These are phyloP conservation scores for Leptodactylus fallax DNA, from an alignment of 2,797 vertebrate species.

Conservation along the genomic window DNA sequence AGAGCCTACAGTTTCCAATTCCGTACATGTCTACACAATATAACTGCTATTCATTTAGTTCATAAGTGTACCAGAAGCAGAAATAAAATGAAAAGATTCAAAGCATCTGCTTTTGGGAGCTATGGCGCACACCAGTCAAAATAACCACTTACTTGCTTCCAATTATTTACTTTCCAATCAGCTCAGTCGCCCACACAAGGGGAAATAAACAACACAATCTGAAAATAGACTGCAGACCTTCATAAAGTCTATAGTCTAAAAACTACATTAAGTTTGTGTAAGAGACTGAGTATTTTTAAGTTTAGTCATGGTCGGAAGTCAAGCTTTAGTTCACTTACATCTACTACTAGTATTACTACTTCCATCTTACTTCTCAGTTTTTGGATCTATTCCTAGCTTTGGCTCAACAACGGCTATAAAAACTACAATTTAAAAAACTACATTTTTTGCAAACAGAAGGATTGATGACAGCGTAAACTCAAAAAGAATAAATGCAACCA, in stretches of 20 bases:
- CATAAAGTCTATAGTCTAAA: not conserved
- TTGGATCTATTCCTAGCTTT: too few relatives aligned
- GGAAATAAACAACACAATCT: not conserved
- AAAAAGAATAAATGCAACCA: too few relatives aligned
- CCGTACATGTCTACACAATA: slow-evolving; percentile 46
- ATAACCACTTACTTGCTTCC: slow-evolving; percentile 13
- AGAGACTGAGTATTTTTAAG: too few relatives aligned
- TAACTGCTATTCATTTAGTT: slow-evolving; percentile 47
- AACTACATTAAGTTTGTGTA: too few relatives aligned
- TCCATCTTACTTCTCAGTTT: too few relatives aligned
- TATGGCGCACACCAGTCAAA: slow-evolving; percentile 1
- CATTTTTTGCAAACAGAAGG: too few relatives aligned
- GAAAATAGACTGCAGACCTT: not conserved
- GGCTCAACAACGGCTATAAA: too few relatives aligned
- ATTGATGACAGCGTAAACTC: too few relatives aligned
- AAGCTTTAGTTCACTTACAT: not conserved
- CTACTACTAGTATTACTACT: too few relatives aligned
- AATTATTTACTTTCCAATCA: slow-evolving; percentile 42
- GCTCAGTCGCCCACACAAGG: not conserved
- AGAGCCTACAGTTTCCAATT: slow-evolving; percentile 42
- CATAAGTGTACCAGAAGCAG: slow-evolving; percentile 50
- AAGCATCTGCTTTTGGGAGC: slow-evolving; percentile 52
- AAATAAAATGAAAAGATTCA: slow-evolving; percentile 44
- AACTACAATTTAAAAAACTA: too few relatives aligned
- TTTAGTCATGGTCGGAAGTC: not conserved